These are phyloP conservation scores for Cnemophilus loriae DNA, from an alignment of 2,113 vertebrate species.

Conservation along the genomic window DNA sequence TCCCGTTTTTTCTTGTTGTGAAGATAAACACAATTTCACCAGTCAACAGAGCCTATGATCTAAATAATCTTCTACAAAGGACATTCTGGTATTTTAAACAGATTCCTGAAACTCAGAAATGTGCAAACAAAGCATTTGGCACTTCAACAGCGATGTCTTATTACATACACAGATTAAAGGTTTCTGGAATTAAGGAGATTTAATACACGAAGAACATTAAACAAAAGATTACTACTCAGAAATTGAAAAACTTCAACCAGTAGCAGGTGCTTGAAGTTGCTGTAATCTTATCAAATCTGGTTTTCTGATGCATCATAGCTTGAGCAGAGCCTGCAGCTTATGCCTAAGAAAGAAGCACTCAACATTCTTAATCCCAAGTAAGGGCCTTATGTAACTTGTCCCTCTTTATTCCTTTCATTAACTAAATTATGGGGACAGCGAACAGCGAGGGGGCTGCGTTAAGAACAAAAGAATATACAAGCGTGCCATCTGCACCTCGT, in stretches of 20 bases:
- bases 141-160: background rate
- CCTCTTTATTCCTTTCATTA: background rate
- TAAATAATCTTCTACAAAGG: slow-evolving; percentile 39
- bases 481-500: background rate
- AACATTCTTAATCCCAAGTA: background rate
- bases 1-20: background rate
- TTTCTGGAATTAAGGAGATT: background rate
- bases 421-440: background rate
- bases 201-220: background rate
- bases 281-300: background rate
- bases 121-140: background rate
- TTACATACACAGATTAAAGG: background rate
- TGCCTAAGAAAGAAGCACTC: background rate
- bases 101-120: background rate
- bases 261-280: background rate
- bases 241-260: background rate
- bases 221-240: background rate
- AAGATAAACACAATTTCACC: slow-evolving; percentile 27
- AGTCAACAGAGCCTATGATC: slow-evolving; percentile 13
- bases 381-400: background rate
- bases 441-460: background rate
- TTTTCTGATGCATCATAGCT: background rate
- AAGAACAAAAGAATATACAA: no score
- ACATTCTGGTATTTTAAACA: background rate
- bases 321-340: background rate